These are phyloP conservation scores for Scatophagus argus DNA, from an alignment of 2,113 vertebrate genomes.

Conservation along the genomic window DNA sequence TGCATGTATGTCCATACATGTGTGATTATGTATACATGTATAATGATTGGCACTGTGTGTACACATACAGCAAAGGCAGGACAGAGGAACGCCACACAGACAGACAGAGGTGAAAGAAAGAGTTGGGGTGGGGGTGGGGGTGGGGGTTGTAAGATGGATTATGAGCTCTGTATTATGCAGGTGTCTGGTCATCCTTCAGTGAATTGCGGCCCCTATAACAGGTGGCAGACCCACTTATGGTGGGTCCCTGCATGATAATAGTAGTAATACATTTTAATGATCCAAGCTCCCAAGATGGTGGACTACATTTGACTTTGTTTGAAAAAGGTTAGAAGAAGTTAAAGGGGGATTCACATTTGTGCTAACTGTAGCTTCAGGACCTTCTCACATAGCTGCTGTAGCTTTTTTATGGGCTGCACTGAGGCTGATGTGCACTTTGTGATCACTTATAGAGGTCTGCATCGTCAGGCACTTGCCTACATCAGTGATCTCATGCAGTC, in stretches of 20 bases:
- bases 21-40: neutral
- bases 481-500: no score
- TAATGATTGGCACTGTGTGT: neutral
- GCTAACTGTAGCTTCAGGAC: neutral
- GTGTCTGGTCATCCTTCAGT: slow-evolving; percentile 52
- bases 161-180: slow-evolving; percentile 47
- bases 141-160: slow-evolving; percentile 35
- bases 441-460: neutral
- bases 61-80: neutral
- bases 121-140: neutral
- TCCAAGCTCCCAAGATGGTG: slow-evolving; percentile 9
- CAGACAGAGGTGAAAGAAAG: slow-evolving; percentile 8
- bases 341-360: neutral
- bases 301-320: slow-evolving; percentile 26
- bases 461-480: no score
- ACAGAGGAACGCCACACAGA: neutral
- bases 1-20: neutral
- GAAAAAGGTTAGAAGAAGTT: slow-evolving; percentile 3
- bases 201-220: slow-evolving; percentile 31
- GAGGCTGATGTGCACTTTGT: neutral
- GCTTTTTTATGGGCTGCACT: neutral
- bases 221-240: slow-evolving; percentile 35
- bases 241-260: slow-evolving; percentile 30
- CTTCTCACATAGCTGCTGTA: neutral
- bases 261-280: slow-evolving; percentile 43